These are phyloP conservation scores for Tanytarsus gracilentus DNA, from an alignment of 2,888 invertebrate genomes.

Conservation along the genomic window DNA sequence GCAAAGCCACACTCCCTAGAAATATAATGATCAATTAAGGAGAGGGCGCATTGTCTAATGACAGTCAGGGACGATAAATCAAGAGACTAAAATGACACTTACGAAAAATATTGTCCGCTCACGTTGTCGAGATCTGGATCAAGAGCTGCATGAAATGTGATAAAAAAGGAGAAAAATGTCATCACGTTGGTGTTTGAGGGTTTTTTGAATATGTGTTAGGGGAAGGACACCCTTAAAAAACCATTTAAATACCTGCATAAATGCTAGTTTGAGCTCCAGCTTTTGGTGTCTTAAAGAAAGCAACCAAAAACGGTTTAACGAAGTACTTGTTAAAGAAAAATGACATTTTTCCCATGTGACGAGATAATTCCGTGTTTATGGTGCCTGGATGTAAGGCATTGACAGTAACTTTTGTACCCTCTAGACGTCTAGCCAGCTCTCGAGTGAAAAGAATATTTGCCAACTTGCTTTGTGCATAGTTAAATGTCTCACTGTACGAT, in stretches of 20 bases:
- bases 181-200: not conserved
- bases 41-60: not conserved
- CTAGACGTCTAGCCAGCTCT: conserved; percentile 54
- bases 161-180: not conserved
- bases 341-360: conserved; percentile 52
- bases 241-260: conserved; percentile 45
- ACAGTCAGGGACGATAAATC: not conserved
- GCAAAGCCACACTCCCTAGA: conserved; percentile 48
- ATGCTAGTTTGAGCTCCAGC: conserved; percentile 53
- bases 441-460: conserved; percentile 66
- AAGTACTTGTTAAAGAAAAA: not conserved
- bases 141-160: conserved; percentile 38
- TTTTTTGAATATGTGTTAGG: not conserved
- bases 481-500: conserved; percentile 53
- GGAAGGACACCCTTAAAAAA: not conserved
- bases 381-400: conserved; percentile 73
- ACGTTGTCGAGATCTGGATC: conserved; percentile 51
- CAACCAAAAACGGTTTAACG: not conserved
- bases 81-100: conserved; percentile 31
- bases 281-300: conserved; percentile 5
- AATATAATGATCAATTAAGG: conserved; percentile 9
- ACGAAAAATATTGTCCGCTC: conserved; percentile 58
- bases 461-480: conserved; percentile 72
- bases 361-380: conserved; percentile 59
- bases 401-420: conserved; percentile 64